Evolutionary conservation across 2,113 vertebrate genomes (phyloP).

Genomic region (Sander vitreus): DNA sequence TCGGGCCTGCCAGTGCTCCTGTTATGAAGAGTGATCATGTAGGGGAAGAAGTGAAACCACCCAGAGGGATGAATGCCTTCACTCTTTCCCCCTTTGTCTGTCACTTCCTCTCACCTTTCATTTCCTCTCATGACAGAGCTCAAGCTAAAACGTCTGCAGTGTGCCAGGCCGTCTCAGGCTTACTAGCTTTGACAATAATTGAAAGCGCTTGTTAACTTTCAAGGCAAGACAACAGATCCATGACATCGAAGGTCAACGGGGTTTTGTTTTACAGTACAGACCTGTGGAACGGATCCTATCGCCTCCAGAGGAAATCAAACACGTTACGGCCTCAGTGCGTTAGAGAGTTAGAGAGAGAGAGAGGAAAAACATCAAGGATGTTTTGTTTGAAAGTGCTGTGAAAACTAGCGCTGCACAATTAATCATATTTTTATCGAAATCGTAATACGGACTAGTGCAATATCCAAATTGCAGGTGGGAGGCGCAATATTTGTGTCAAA

Average conservation of each 20-base stretch:
- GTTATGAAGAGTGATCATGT: conserved; percentile 12
- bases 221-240: conserved; percentile 26
- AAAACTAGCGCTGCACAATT: no score
- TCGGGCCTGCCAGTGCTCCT: background rate
- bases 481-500: no score
- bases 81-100: background rate
- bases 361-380: background rate
- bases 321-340: conserved; percentile 27
- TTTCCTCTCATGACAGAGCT: conserved; percentile 24
- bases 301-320: conserved; percentile 60
- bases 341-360: background rate
- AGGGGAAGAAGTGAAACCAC: conserved; percentile 6
- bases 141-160: background rate
- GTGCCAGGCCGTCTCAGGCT: background rate
- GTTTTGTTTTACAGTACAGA: conserved; percentile 30
- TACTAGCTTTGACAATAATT: conserved; percentile 21
- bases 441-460: no score
- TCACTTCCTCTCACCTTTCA: conserved; percentile 16
- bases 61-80: conserved; percentile 16
- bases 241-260: conserved; percentile 4
- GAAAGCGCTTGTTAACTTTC: conserved; percentile 47
- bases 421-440: no score
- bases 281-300: conserved; percentile 51
- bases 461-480: no score
- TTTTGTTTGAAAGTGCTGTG: background rate